These are phyloP conservation scores for Eremophila alpestris DNA, from an alignment of 2,797 vertebrate species.

Conservation along the genomic window DNA sequence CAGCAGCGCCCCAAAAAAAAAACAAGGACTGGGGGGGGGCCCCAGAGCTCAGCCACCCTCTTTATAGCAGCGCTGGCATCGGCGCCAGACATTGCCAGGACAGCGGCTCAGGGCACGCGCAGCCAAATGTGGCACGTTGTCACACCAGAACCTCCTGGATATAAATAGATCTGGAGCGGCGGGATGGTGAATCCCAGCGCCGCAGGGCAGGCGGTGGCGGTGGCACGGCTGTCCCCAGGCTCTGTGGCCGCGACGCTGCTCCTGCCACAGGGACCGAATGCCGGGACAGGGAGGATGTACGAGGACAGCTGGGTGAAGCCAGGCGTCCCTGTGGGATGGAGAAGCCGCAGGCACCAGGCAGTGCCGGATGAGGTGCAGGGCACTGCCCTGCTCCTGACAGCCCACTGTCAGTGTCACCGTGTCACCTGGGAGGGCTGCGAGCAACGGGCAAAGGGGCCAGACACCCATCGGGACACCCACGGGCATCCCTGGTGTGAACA, in stretches of 20 bases:
- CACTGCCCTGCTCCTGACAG: neutral
- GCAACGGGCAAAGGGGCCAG: accelerated
- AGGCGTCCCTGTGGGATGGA: neutral
- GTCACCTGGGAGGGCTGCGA: neutral
- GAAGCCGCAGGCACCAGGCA: neutral
- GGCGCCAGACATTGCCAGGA: neutral
- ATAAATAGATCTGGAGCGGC: conserved; percentile 54
- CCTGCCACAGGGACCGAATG: neutral
- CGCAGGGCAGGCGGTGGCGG: conserved; percentile 38
- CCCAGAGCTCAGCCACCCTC: neutral
- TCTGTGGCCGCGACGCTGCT: neutral
- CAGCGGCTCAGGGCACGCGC: neutral
- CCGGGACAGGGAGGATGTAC: neutral
- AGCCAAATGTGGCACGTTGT: neutral
- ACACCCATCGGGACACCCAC: neutral
- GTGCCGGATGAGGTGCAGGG: accelerated
- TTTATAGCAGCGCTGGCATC: neutral
- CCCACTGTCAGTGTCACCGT: neutral
- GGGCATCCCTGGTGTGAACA: accelerated
- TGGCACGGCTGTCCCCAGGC: neutral
- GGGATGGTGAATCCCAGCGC: conserved; percentile 53
- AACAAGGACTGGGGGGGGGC: neutral
- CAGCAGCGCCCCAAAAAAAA: neutral
- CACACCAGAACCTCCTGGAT: conserved; percentile 40
- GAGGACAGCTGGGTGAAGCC: neutral